Evolutionary conservation across 1,140 invertebrate species (phyloP), one percentile per base, ranked within the genome.

Genomic region (Hyposmocoma kahamanoa): DNA sequence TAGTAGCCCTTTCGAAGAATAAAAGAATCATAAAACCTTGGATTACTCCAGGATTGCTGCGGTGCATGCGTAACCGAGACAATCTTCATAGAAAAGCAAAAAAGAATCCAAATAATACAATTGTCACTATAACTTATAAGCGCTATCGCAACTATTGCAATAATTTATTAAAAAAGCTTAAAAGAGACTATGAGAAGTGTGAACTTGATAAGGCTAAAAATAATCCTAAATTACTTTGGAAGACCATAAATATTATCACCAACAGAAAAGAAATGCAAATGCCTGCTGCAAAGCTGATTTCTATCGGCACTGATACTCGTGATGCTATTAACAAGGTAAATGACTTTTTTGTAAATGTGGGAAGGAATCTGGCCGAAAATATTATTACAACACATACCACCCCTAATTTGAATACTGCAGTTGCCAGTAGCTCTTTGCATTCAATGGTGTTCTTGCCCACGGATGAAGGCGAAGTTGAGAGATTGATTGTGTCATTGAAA

Each of bases 71-170:
- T 6, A 28, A 28, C 11, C 5, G 24, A 28, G 24, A 28, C 11
- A 48, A 39, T 17, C 32, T 36, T 1, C 13, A 39, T 17, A 22
- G n/a, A 17, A 38, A 38, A 48, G 6, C 5, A 6, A 28, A 28
- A 28, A 11, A 6, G 6, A 6, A 6, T 13, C 46, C 46, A 8
- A 10, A 15, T 10, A 48, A 48, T 39, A 4, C 2, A 3, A 13
- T 41, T 5, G 2, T 39, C n/a, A 39, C 22, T 39, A 24, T 39
- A 15, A 39, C 21, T 4, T 48, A 48, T 47, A 38, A 2, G 1
- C 36, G 45, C 36, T 47, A 47, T 22, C 3, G 45, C 1, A 47
- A 36, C 10, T 47, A 6, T 19, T 47, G 45, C 32, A 47, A 19
- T 17, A 22, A 19, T 4, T 13, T 47, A 36, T 8, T 47, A 3